Evolutionary conservation across 2,888 invertebrate species (phyloP), one percentile per base, ranked within the genome.

Genomic region (Slavum lentiscoides): DNA sequence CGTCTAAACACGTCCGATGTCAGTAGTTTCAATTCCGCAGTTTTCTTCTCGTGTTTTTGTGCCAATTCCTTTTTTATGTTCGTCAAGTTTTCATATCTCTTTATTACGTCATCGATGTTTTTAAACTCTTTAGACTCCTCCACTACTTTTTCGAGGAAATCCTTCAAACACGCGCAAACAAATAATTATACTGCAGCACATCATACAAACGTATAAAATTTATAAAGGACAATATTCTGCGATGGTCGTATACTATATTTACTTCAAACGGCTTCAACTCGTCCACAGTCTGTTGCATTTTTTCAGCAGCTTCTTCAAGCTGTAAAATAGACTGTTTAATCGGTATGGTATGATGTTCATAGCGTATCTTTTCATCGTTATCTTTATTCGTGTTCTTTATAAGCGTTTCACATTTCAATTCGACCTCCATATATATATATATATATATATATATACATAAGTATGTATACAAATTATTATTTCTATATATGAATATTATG

Each of bases 61-160:
- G 62, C 53, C 15, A 80, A 70, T 55, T 80, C 77, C 1, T 64
- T 80, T 43, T 55, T 62, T 19, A 80, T 70, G 9, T 80, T 80
- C 4, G 64, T 80, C 39, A 80, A 80, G 39, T 80, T 80, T 72
- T 80, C 77, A n/a, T 80, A 80, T 23, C 70, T 62, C 15, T 80
- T 80, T 64, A 80, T 80, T n/a, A 80, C 39, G 8, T 80, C 70
- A 23, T 80, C 64, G 15, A 80, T 80, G 39, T 23, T 70, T 55
- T 43, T 62, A 53, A 55, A 80, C 19, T 80, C 70, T n/a, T 80
- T 72, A 0, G 77, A 70, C 9, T 80, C 77, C 5, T 55, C 53
- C 8, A 80, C 70, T 8, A 80, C 77, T 58, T 70, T 80, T 55
- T 70, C 70, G 1, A 80, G 69, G 6, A 70, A 80, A 58, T 70